Conservation (phyloP, 2,113 vertebrate genomes). For the Rutilus rutilus region DNA sequence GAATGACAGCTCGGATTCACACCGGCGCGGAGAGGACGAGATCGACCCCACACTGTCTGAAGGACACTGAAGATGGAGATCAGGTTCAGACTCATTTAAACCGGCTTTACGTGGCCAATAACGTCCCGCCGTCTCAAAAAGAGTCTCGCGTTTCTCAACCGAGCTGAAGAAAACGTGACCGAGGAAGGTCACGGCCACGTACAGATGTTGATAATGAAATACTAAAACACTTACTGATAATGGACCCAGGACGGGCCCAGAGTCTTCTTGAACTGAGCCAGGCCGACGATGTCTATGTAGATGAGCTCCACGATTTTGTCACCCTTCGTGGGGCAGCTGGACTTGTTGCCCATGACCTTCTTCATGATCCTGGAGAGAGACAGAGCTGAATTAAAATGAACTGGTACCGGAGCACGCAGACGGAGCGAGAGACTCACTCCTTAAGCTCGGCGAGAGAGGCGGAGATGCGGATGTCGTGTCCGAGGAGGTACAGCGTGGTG, state of each 20-base stretch:
- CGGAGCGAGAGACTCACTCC: conserved; percentile 82
- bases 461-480: conserved; percentile 95
- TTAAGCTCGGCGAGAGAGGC: conserved; percentile 97
- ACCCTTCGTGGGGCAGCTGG: conserved; percentile 94
- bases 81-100: conserved; percentile 15
- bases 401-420: not conserved
- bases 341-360: conserved; percentile 96
- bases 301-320: conserved; percentile 98
- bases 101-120: not conserved
- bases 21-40: too few species aligned
- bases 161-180: not conserved
- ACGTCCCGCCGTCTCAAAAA: too few species aligned
- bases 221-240: conserved; percentile 90
- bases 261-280: conserved; percentile 98
- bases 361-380: conserved; percentile 90
- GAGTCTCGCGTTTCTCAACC: not conserved
- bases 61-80: not conserved
- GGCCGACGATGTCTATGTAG: conserved; percentile 98
- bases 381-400: not conserved
- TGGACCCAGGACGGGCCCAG: conserved; percentile 98
- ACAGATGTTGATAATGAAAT: not conserved
- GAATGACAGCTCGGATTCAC: not conserved
- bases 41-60: not conserved
- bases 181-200: not conserved
- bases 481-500: conserved; percentile 96